These are phyloP conservation scores for Lycocorax pyrrhopterus DNA, from an alignment of 2,113 vertebrate genomes.

Conservation along the genomic window DNA sequence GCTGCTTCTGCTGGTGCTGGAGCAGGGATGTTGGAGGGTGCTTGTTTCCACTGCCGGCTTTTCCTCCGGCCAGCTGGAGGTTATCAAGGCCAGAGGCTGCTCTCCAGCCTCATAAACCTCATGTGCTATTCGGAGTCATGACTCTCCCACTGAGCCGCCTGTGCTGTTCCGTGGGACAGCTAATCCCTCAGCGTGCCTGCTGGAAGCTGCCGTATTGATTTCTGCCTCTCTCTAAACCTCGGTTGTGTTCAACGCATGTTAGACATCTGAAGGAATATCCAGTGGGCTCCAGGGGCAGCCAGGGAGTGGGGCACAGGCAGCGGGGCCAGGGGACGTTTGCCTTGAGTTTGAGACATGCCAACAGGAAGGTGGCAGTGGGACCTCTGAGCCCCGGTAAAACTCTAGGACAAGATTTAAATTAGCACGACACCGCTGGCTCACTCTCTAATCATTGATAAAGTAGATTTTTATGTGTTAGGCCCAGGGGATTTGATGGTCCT, in stretches of 20 bases:
- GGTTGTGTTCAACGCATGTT: constrained; percentile 77
- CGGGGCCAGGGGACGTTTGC: constrained; percentile 43
- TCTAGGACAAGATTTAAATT: not conserved
- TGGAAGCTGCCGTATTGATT: constrained; percentile 81
- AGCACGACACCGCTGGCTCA: not conserved
- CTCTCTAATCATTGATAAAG: not conserved
- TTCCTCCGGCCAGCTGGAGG: constrained; percentile 58
- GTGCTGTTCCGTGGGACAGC: constrained; percentile 74
- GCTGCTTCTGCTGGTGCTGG: not conserved
- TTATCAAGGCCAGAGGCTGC: constrained; percentile 65
- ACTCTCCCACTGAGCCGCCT: constrained; percentile 70
- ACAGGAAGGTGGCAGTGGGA: not conserved
- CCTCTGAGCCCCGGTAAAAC: not conserved
- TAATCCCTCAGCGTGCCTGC: constrained; percentile 81
- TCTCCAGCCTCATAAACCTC: constrained; percentile 76
- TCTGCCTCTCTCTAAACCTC: constrained; percentile 82
- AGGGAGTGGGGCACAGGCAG: constrained; percentile 57
- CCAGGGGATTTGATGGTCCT: not conserved
- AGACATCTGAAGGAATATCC: constrained; percentile 80
- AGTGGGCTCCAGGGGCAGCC: constrained; percentile 69
- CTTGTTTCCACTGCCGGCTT: constrained; percentile 26
- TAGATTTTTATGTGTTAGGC: not conserved
- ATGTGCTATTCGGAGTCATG: constrained; percentile 80
- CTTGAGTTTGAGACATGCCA: constrained; percentile 1
- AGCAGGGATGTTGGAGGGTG: not conserved